Conservation (phyloP, 1,140 invertebrate genomes). For the Calephelis virginiensis region DNA sequence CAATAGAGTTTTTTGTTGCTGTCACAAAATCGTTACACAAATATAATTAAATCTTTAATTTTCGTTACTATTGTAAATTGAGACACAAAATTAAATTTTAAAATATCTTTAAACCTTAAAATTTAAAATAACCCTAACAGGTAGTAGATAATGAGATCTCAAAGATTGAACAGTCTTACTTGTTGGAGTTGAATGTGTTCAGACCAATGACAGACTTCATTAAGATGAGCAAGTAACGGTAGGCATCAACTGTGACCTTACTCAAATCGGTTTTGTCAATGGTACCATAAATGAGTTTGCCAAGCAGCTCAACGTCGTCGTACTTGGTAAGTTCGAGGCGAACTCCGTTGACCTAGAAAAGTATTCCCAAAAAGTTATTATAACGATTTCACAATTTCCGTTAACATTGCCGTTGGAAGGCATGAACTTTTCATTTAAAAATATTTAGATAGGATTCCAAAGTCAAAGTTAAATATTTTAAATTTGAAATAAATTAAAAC, state of each 20-base stretch:
- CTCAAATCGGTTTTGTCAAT: constrained; percentile 42
- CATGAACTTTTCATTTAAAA: neutral
- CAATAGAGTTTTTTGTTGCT: too few species aligned
- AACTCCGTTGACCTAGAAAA: constrained; percentile 49
- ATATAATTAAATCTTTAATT: too few species aligned
- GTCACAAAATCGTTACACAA: too few species aligned
- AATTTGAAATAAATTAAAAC: neutral
- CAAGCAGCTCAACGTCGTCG: constrained; percentile 55
- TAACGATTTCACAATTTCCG: neutral
- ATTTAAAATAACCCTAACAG: too few species aligned
- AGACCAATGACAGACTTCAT: constrained; percentile 54
- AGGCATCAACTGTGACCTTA: constrained; percentile 39
- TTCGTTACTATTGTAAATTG: too few species aligned
- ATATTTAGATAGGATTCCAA: neutral
- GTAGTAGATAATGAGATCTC: neutral
- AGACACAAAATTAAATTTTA: too few species aligned
- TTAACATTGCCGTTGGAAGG: too few species aligned
- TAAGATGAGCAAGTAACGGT: constrained; percentile 57
- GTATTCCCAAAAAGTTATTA: neutral
- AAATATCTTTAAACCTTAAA: too few species aligned
- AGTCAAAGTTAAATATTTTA: neutral
- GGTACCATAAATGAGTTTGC: constrained; percentile 53
- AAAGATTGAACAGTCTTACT: constrained; percentile 40
- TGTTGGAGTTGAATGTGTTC: constrained; percentile 44
- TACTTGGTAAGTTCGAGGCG: constrained; percentile 48